Evolutionary conservation across 2,113 vertebrate species (phyloP).

Genomic region (Laticauda colubrina): DNA sequence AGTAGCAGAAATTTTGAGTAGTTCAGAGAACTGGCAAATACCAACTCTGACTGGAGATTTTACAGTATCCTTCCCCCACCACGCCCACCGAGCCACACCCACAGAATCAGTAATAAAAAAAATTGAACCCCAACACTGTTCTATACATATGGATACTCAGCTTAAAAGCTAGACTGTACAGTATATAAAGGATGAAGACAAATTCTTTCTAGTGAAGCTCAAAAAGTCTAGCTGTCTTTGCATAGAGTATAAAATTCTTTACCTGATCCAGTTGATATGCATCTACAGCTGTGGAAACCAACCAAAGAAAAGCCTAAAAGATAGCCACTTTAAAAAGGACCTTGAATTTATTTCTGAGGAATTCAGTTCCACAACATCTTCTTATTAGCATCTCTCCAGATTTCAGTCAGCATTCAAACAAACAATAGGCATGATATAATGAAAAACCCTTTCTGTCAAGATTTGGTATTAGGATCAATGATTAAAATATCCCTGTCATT

Average conservation of each 20-base stretch:
- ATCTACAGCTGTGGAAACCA: background rate
- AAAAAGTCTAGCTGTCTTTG: background rate
- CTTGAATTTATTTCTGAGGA: background rate
- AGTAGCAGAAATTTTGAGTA: too few relatives aligned
- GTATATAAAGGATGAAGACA: background rate
- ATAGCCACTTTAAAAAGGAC: background rate
- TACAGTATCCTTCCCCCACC: too few relatives aligned
- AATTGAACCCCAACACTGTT: too few relatives aligned
- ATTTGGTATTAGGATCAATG: background rate
- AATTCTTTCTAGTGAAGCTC: background rate
- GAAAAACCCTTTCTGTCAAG: background rate
- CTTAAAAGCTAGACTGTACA: background rate
- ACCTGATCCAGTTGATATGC: background rate
- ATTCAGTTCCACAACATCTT: background rate
- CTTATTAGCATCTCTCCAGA: background rate
- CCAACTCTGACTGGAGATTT: too few relatives aligned
- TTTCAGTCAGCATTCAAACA: background rate
- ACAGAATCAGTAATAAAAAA: too few relatives aligned
- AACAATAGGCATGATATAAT: background rate
- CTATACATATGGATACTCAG: background rate
- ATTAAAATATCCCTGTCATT: background rate
- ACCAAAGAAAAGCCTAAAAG: background rate
- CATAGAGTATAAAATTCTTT: background rate
- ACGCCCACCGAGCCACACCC: too few relatives aligned
- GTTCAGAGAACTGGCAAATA: too few relatives aligned